Evolutionary conservation across 2,888 invertebrate species (phyloP).

Genomic region (Chrysolina americana): DNA sequence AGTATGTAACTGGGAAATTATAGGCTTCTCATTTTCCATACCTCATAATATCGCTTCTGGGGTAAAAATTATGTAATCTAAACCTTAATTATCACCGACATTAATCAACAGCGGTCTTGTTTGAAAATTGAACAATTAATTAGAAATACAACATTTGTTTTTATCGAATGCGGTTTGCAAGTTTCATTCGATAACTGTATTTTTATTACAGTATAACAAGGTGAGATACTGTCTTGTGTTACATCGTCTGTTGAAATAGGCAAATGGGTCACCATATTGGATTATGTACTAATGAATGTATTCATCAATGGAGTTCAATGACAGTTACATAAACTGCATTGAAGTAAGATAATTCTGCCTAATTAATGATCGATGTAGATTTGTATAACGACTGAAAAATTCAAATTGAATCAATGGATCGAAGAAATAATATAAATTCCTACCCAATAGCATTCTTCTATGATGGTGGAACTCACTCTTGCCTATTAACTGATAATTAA

Average conservation of each 20-base stretch:
- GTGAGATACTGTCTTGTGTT: slow-evolving; percentile 16
- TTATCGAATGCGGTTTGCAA: neutral
- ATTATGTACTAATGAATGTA: slow-evolving; percentile 13
- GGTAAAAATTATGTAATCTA: slow-evolving; percentile 20
- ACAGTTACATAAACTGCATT: slow-evolving; percentile 3
- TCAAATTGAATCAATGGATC: too few relatives aligned
- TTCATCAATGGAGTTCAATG: neutral
- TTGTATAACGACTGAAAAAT: neutral
- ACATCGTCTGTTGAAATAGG: slow-evolving; percentile 31
- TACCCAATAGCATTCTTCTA: too few relatives aligned
- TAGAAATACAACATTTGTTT: neutral
- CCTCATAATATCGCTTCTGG: slow-evolving; percentile 12
- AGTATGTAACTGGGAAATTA: slow-evolving; percentile 47
- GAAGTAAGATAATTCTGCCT: neutral
- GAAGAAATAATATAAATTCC: too few relatives aligned
- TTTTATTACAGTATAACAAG: slow-evolving; percentile 22
- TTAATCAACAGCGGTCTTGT: slow-evolving; percentile 10
- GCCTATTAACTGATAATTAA: too few relatives aligned
- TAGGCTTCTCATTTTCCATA: slow-evolving; percentile 35
- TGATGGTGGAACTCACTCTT: too few relatives aligned
- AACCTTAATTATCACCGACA: slow-evolving; percentile 14
- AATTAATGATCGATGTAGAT: neutral
- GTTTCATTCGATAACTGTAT: slow-evolving; percentile 24
- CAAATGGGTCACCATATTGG: slow-evolving; percentile 25
- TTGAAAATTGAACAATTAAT: slow-evolving; percentile 16